A percentile compares a stretch with the other conserved stretches of the same genome.
Evolutionary conservation across 2,888 invertebrate species (phyloP).

Genomic region (Schizaphis graminum): DNA sequence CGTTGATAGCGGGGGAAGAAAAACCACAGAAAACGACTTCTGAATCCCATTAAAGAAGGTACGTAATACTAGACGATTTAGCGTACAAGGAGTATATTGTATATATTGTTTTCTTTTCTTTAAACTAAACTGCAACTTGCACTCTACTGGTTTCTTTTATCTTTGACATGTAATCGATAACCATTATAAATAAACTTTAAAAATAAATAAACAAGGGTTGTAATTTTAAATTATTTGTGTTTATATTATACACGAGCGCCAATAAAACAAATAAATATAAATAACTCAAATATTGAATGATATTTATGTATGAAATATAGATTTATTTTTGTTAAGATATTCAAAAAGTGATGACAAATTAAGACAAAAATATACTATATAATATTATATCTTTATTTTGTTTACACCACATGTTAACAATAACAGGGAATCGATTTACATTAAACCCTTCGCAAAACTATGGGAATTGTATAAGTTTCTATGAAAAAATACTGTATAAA

Average conservation of each 20-base stretch:
- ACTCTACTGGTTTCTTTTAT: conserved; percentile 18
- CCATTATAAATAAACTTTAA: background rate
- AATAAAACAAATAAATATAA: background rate
- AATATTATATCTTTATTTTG: background rate
- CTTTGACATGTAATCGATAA: background rate
- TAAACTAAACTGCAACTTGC: background rate
- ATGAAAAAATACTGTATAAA: background rate
- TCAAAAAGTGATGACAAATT: background rate
- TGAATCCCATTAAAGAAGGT: conserved; percentile 54
- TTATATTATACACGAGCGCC: background rate
- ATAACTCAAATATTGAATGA: background rate
- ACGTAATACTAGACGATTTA: conserved; percentile 46
- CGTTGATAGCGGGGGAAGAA: background rate
- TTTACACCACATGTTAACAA: background rate
- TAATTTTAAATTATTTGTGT: background rate
- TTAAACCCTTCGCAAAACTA: conserved; percentile 18
- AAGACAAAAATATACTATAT: background rate
- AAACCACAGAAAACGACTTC: conserved; percentile 59
- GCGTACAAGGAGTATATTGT: background rate
- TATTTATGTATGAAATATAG: background rate
- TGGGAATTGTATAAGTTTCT: background rate
- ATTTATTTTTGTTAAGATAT: background rate
- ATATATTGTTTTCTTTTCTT: background rate
- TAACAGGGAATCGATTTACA: conserved; percentile 23
- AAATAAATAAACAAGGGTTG: background rate